These are phyloP conservation scores for Drosophila simulans DNA, from an alignment of 1,140 invertebrate species.

Conservation along the genomic window DNA sequence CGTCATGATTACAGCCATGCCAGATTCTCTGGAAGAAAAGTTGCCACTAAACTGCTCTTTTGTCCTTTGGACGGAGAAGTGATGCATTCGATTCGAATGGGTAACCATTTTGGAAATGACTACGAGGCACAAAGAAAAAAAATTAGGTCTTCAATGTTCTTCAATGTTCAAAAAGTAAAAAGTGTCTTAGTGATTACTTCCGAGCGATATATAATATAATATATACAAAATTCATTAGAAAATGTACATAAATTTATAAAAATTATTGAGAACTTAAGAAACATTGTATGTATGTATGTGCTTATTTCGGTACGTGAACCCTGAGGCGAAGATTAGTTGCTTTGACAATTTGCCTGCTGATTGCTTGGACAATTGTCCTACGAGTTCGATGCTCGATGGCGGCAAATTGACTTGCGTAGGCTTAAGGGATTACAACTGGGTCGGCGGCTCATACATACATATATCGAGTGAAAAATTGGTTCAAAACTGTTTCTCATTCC, in stretches of 20 bases:
- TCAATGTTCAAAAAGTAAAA: not conserved
- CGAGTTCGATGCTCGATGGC: constrained; percentile 26
- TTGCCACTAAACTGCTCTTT: constrained; percentile 50
- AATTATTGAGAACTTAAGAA: not conserved
- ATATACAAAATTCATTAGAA: not conserved
- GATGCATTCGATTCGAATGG: constrained; percentile 50
- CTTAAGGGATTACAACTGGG: constrained; percentile 31
- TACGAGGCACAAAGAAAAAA: not conserved
- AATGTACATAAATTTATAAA: not conserved
- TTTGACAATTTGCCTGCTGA: constrained; percentile 47
- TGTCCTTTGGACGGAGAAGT: constrained; percentile 32
- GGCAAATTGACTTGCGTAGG: constrained; percentile 55
- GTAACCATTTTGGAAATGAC: constrained; percentile 41
- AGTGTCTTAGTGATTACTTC: too few species aligned
- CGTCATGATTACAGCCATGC: constrained; percentile 40
- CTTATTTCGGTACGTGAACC: constrained; percentile 8
- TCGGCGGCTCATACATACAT: not conserved
- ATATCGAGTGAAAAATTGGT: constrained; percentile 37
- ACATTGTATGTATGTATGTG: not conserved
- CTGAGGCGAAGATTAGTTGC: constrained; percentile 25
- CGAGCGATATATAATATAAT: too few species aligned
- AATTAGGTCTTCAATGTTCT: not conserved
- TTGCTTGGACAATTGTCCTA: constrained; percentile 43
- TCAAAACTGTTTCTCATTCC: constrained; percentile 18
- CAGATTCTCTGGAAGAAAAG: constrained; percentile 20